Percentiles rank a stretch among this genome's conserved stretches.
These are phyloP conservation scores for Myiopsitta monachus DNA, from an alignment of 2,113 vertebrate species.

Conservation along the genomic window DNA sequence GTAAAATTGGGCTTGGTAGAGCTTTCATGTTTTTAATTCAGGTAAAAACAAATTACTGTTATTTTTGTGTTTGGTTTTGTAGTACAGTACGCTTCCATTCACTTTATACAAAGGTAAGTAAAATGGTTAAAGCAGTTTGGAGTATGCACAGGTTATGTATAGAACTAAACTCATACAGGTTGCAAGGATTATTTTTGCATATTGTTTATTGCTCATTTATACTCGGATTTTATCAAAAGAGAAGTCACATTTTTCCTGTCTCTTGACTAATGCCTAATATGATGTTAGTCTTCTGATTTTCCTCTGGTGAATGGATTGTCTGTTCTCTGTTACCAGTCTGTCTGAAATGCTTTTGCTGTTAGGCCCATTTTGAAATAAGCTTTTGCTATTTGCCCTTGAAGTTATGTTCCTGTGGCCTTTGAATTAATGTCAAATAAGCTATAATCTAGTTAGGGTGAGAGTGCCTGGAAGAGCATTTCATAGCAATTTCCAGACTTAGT, in stretches of 20 bases:
- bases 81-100: not conserved
- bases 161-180: not conserved
- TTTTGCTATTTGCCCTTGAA: slow-evolving; percentile 28
- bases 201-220: not conserved
- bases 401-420: slow-evolving; percentile 1
- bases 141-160: not conserved
- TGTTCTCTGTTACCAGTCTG: not conserved
- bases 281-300: not conserved
- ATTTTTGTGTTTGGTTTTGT: not conserved
- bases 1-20: not conserved
- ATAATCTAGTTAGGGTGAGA: not conserved
- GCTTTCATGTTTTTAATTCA: not conserved
- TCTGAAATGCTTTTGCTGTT: not conserved
- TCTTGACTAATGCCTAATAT: not conserved
- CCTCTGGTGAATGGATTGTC: not conserved
- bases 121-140: not conserved
- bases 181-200: not conserved
- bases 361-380: not conserved
- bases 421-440: slow-evolving; percentile 18
- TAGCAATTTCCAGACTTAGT: not conserved
- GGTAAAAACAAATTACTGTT: not conserved
- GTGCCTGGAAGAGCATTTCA: not conserved
- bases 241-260: not conserved
- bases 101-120: not conserved
- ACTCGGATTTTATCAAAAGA: not conserved